Percentiles rank a stretch among this genome's conserved stretches.
Evolutionary conservation across 2,797 vertebrate species (phyloP).

Genomic region (Malacoraja senta): DNA sequence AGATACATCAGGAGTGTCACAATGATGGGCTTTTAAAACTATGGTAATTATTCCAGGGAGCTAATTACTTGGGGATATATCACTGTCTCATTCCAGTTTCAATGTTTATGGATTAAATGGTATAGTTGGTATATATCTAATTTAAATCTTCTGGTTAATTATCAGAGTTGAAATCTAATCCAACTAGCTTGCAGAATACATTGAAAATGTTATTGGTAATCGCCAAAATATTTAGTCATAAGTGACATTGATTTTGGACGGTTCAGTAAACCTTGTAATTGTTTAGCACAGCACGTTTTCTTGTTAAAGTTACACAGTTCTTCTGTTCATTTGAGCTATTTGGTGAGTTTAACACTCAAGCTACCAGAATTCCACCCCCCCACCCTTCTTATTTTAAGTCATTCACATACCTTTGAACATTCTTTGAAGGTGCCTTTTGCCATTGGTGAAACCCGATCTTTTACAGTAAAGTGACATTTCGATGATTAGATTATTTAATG

Average conservation of each 20-base stretch:
- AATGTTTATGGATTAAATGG: no score
- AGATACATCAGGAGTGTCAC: neutral
- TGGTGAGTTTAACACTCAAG: neutral
- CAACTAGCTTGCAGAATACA: neutral
- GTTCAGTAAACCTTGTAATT: neutral
- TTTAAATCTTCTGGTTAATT: neutral
- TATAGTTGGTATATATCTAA: neutral
- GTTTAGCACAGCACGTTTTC: neutral
- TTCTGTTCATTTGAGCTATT: conserved; percentile 13
- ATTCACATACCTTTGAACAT: conserved; percentile 28
- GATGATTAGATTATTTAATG: conserved; percentile 36
- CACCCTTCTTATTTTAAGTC: neutral
- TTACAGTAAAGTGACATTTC: conserved; percentile 10
- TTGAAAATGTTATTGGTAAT: neutral
- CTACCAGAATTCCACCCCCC: neutral
- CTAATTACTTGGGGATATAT: neutral
- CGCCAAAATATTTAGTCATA: neutral
- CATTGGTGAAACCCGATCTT: conserved; percentile 36
- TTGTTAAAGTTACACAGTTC: neutral
- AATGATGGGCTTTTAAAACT: neutral
- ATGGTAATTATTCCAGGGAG: neutral
- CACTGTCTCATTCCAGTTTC: neutral
- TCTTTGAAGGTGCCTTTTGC: neutral
- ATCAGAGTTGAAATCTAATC: neutral
- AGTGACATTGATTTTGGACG: neutral